Conservation (phyloP, 1,140 invertebrate genomes). For the Hypsibius dujardini region DNA sequence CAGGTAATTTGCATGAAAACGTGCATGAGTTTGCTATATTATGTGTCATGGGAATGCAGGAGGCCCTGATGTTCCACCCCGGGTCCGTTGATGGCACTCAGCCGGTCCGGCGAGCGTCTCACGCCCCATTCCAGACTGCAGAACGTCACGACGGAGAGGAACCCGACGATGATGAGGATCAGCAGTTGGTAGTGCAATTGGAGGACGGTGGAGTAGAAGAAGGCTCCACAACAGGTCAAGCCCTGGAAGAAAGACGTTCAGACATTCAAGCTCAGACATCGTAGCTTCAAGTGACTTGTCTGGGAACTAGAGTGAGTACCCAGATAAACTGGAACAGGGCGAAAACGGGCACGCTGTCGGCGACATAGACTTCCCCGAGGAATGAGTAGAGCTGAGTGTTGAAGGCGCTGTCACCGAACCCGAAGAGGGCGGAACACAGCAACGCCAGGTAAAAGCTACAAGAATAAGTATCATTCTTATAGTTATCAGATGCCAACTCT, state of each 20-base stretch:
- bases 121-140: slow-evolving; percentile 51
- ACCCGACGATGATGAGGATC: slow-evolving; percentile 51
- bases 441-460: slow-evolving; percentile 52
- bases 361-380: slow-evolving; percentile 59
- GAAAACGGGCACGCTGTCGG: slow-evolving; percentile 70
- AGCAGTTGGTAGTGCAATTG: slow-evolving; percentile 58
- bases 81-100: background rate
- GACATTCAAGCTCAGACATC: background rate
- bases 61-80: background rate
- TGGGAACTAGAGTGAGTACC: slow-evolving; percentile 35
- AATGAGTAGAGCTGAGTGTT: slow-evolving; percentile 62
- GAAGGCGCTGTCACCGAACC: slow-evolving; percentile 46
- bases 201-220: slow-evolving; percentile 63
- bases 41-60: background rate
- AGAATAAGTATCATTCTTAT: slow-evolving; percentile 23
- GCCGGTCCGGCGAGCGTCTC: background rate
- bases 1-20: too few species aligned
- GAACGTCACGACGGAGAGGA: slow-evolving; percentile 59
- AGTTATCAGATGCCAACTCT: too few species aligned
- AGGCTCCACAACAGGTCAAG: slow-evolving; percentile 64
- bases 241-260: slow-evolving; percentile 46
- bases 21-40: background rate
- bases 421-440: slow-evolving; percentile 69
- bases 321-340: slow-evolving; percentile 85
- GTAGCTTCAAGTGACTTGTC: background rate